A percentile compares a stretch with the other conserved stretches of the same genome.
Conservation (phyloP, 2,797 vertebrate species). For the Pangasius djambal region DNA sequence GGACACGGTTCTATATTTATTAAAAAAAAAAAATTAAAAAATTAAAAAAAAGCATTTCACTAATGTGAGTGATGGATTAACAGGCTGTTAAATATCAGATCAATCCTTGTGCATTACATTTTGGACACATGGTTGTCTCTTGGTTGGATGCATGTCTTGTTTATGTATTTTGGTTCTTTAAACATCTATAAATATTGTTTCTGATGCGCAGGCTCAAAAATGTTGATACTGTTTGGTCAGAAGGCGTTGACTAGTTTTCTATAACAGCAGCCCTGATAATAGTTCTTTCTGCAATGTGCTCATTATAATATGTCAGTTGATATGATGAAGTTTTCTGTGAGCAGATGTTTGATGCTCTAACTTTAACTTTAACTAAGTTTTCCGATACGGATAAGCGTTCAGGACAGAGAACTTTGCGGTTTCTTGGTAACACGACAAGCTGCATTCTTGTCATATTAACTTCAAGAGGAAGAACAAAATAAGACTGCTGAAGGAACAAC, state of each 20-base stretch:
- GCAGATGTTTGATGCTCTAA: not conserved
- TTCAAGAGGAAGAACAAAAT: not conserved
- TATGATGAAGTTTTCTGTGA: too few relatives aligned
- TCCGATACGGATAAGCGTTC: too few relatives aligned
- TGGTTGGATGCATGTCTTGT: not conserved
- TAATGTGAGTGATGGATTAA: not conserved
- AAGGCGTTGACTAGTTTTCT: not conserved
- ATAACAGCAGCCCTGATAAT: not conserved
- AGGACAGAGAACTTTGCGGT: not conserved
- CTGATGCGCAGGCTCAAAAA: not conserved
- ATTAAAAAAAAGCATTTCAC: not conserved
- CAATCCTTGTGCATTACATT: not conserved
- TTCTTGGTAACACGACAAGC: not conserved
- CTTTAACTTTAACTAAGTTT: not conserved
- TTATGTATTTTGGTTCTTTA: not conserved
- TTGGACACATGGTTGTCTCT: not conserved
- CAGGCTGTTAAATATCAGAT: not conserved
- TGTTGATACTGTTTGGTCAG: not conserved
- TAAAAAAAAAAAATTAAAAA: not conserved
- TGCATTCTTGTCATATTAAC: not conserved
- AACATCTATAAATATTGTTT: not conserved
- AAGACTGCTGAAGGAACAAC: not conserved
- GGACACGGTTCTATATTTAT: too few relatives aligned
- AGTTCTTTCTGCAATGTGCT: not conserved
- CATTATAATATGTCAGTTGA: not conserved